These are phyloP conservation scores for Chauna torquata DNA, from an alignment of 2,113 vertebrate species.

Conservation along the genomic window DNA sequence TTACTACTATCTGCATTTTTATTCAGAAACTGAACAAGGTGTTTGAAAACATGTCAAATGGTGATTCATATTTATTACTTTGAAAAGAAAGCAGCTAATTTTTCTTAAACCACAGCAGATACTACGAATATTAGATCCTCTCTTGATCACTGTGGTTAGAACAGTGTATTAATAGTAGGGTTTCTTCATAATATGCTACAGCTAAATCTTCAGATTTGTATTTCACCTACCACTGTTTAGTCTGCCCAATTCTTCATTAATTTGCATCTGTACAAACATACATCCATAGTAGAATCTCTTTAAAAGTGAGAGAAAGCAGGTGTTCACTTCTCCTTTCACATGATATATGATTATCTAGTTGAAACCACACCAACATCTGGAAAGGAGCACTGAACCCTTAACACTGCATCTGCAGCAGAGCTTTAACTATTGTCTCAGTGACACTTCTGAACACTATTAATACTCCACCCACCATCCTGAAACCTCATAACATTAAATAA, in stretches of 20 bases:
- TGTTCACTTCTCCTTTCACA: not conserved
- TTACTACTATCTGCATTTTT: not conserved
- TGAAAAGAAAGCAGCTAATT: not conserved
- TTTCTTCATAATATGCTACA: not conserved
- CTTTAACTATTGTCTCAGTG: not conserved
- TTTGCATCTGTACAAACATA: not conserved
- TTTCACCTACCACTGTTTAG: not conserved
- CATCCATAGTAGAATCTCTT: not conserved
- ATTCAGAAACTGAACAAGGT: not conserved
- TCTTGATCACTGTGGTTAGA: not conserved
- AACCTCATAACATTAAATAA: not conserved
- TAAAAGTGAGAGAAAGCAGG: not conserved
- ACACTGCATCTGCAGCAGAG: not conserved
- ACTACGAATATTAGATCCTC: not conserved
- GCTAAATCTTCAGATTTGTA: not conserved
- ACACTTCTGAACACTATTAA: not conserved
- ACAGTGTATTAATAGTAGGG: not conserved
- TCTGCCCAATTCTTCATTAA: not conserved
- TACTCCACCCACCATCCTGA: not conserved
- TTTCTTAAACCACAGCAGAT: not conserved
- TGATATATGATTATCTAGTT: rapidly evolving
- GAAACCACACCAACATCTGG: not conserved
- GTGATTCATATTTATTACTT: not conserved
- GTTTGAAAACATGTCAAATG: not conserved
- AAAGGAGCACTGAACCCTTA: not conserved